These are phyloP conservation scores for Chiroxiphia lanceolata DNA, from an alignment of 2,797 vertebrate genomes.

Conservation along the genomic window DNA sequence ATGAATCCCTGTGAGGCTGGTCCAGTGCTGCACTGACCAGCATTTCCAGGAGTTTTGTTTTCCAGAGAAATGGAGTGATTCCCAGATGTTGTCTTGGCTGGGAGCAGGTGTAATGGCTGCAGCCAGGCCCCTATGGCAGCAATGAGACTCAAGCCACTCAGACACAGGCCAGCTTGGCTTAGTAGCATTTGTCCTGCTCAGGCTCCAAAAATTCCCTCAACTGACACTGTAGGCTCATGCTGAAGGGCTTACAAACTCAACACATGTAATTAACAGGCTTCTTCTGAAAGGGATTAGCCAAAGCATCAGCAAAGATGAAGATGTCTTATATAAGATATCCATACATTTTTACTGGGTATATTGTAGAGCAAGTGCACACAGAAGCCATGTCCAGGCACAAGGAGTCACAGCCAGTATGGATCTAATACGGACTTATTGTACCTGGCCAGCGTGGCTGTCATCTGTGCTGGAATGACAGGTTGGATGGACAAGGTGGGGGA, in stretches of 20 bases:
- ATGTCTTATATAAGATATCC: neutral
- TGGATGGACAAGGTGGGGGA: neutral
- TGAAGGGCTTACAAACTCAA: neutral
- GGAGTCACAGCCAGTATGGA: neutral
- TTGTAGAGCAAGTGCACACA: neutral
- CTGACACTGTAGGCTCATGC: neutral
- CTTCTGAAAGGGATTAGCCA: neutral
- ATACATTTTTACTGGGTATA: neutral
- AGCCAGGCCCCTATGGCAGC: neutral
- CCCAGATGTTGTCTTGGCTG: neutral
- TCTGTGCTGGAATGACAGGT: neutral
- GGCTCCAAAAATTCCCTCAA: neutral
- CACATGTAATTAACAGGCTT: neutral
- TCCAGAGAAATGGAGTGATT: accelerated
- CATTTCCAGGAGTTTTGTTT: neutral
- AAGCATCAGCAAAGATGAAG: neutral
- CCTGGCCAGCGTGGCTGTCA: neutral
- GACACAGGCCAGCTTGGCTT: neutral
- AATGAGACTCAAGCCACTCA: neutral
- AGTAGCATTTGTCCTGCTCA: neutral
- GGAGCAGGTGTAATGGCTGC: neutral
- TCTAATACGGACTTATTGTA: neutral
- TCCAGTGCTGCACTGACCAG: accelerated
- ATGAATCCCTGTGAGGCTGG: neutral
- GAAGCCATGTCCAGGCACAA: neutral